Conservation (phyloP, 1,140 invertebrate species). For the Neodiprion lecontei region DNA sequence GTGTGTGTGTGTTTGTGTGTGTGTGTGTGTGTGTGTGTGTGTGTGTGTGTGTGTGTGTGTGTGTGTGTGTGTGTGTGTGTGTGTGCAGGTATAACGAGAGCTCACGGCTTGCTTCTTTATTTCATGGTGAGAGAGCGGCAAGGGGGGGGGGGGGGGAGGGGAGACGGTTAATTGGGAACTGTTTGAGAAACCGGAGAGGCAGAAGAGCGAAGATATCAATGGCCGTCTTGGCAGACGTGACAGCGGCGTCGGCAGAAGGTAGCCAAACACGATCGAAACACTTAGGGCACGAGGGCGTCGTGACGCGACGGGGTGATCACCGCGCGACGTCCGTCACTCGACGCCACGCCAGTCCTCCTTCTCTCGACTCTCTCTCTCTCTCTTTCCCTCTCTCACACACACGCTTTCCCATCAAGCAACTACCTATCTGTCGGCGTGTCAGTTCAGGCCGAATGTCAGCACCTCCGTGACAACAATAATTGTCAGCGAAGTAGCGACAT, state of each 20-base stretch:
- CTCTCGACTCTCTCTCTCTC: constrained; percentile 23
- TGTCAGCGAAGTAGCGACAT: constrained; percentile 52
- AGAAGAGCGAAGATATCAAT: constrained; percentile 3
- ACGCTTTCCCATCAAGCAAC: constrained; percentile 27
- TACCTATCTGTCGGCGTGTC: constrained; percentile 52
- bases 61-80: too few species aligned
- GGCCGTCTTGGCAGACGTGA: constrained; percentile 4
- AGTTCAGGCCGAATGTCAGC: constrained; percentile 47
- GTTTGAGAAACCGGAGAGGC: neutral
- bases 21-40: too few species aligned
- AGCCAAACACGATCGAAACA: constrained; percentile 7
- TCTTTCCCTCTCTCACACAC: constrained; percentile 24
- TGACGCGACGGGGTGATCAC: neutral
- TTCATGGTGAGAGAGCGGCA: too few species aligned
- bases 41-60: too few species aligned
- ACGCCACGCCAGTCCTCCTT: constrained; percentile 27
- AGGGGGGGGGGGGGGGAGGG: neutral
- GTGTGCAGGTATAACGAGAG: too few species aligned
- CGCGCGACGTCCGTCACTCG: constrained; percentile 47
- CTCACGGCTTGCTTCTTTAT: too few species aligned
- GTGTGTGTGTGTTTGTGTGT: too few species aligned
- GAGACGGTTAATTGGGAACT: neutral
- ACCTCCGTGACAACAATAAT: constrained; percentile 58
- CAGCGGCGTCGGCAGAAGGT: neutral
- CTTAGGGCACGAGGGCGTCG: constrained; percentile 1